Evolutionary conservation across 2,797 vertebrate genomes (phyloP), one percentile per base, ranked within the genome.

Genomic region (Melanotaenia parkinsoni): DNA sequence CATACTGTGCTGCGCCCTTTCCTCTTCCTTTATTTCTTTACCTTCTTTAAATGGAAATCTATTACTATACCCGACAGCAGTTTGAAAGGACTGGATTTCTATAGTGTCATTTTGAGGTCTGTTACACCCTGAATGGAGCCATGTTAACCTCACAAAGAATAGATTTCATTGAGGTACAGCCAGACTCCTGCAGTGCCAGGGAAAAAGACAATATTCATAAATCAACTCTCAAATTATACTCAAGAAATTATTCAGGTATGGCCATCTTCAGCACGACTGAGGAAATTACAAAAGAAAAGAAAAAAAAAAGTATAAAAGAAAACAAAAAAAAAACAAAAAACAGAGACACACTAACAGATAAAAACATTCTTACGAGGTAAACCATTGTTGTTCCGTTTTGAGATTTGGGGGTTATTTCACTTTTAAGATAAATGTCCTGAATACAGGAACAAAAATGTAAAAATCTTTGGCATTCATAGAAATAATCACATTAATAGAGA

Each of bases 81-180:
- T 43, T 0, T 61, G 30, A 77, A 80, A 24, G 59, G 2, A 9
- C 58, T 35, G 56, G 18, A 62, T 50, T 72, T 76, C 69, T 62
- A 37, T 14, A 30, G 43, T 11, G 16, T 45, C 30, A 33, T 37
- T 69, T 40, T 65, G 53, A 74, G 72, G 74, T 47, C 53, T 4
- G 33, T 59, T 50, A 12, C 62, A 38, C 66, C 51, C 26, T 58
- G 54, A 76, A 58, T 33, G 62, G 65, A 64, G 73, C 50, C 4
- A n/a, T 50, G 26, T 45, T 60, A 24, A 76, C 63, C 32, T 61
- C 9, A 24, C 4, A 11, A 16, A 45, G 43, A 56, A 4, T 26
- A 38, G 61, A 43, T 64, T 63, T 50, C 56, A 64, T 35, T 22
- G 0, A 37, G 58, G 13, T 18, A 28, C 43, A 66, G 45, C 2